Conservation (phyloP, 2,113 vertebrate genomes). For the Pelecanus crispus region DNA sequence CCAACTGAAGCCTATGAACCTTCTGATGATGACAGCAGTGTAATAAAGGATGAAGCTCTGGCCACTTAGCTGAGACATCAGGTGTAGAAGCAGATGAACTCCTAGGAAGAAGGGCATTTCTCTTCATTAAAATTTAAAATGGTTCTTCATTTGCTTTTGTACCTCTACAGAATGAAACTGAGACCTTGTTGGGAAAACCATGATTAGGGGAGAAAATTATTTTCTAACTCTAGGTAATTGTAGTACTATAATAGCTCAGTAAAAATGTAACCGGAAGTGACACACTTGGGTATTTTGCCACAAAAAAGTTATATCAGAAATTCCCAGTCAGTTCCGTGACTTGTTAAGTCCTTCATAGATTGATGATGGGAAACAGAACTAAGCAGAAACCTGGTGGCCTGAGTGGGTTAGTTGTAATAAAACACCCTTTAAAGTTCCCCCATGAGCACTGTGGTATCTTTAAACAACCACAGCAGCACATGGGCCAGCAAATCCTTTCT, state of each 20-base stretch:
- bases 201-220: constrained; percentile 9
- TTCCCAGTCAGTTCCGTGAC: background rate
- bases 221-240: background rate
- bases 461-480: background rate
- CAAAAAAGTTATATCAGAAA: background rate
- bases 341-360: background rate
- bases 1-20: background rate
- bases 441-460: background rate
- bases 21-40: background rate
- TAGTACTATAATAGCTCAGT: background rate
- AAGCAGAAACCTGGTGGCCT: background rate
- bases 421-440: background rate
- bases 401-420: background rate
- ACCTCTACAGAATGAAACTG: background rate
- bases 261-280: background rate
- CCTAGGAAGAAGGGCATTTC: background rate
- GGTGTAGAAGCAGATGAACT: background rate
- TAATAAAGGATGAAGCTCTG: background rate
- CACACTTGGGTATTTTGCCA: background rate
- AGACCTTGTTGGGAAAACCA: constrained; percentile 15
- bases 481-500: background rate
- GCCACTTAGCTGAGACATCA: background rate
- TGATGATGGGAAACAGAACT: background rate
- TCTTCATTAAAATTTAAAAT: constrained; percentile 26
- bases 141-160: background rate